Conservation (phyloP, 2,888 invertebrate species). For the Philaethria dido region DNA sequence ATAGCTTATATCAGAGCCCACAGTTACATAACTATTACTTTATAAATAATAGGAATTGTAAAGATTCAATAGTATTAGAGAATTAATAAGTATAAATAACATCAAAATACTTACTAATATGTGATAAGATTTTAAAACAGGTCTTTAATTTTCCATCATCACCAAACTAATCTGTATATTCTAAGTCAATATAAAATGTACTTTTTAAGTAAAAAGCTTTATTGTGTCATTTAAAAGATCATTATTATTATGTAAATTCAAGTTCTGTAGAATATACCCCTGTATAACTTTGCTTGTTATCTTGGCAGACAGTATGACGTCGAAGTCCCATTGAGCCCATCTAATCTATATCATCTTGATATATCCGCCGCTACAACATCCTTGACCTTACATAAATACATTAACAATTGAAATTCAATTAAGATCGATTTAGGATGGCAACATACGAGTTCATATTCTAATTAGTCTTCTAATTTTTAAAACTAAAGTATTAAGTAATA, state of each 20-base stretch:
- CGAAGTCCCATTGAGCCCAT: slow-evolving; percentile 30
- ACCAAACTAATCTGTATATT: too few species aligned
- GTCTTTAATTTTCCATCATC: too few species aligned
- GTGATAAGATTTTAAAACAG: too few species aligned
- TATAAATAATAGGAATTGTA: not conserved
- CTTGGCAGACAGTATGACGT: slow-evolving; percentile 42
- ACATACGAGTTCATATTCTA: not conserved
- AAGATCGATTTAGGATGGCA: not conserved
- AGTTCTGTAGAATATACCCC: slow-evolving; percentile 6
- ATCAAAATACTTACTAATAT: too few species aligned
- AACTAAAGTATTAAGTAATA: too few species aligned
- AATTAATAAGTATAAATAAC: too few species aligned
- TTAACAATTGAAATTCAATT: not conserved
- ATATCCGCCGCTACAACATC: slow-evolving; percentile 27
- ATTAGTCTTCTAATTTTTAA: not conserved
- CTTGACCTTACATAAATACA: slow-evolving; percentile 35
- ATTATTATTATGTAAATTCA: not conserved
- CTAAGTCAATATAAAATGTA: not conserved
- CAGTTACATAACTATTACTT: not conserved
- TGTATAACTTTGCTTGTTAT: slow-evolving; percentile 30
- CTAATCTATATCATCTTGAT: slow-evolving; percentile 31
- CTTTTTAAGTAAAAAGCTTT: not conserved
- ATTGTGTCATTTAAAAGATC: not conserved
- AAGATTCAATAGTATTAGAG: too few species aligned
- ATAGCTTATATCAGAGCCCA: not conserved